Conservation (phyloP, 92 coral and sea anemone genomes). For the Plumapathes pennacea region DNA sequence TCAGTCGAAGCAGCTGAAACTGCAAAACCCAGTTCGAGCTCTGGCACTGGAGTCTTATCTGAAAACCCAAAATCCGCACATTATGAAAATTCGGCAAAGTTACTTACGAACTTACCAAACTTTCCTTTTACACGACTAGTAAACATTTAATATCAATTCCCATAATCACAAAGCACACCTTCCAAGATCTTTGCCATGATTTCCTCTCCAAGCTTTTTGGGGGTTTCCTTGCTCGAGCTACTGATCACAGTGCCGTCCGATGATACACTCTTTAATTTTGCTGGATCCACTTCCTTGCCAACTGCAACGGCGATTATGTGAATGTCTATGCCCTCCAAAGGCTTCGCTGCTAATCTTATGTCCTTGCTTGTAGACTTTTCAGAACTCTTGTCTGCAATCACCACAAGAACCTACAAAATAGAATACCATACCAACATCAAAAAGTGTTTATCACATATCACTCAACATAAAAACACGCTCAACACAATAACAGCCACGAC, state of each 20-base stretch:
- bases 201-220: constrained; percentile 51
- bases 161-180: constrained; percentile 35
- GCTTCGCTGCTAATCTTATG: constrained; percentile 50
- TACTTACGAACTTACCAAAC: too few relatives aligned
- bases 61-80: background rate
- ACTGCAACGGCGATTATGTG: constrained; percentile 65
- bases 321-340: constrained; percentile 46
- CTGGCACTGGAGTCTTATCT: constrained; percentile 53
- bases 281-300: constrained; percentile 63
- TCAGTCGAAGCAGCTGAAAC: constrained; percentile 64
- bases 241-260: too few relatives aligned
- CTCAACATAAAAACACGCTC: too few relatives aligned
- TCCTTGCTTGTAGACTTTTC: too few relatives aligned
- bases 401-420: too few relatives aligned
- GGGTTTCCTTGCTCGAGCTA: constrained; percentile 47
- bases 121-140: too few relatives aligned
- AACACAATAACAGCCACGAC: too few relatives aligned
- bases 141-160: background rate
- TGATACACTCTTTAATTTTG: constrained; percentile 47
- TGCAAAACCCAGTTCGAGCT: constrained; percentile 77
- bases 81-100: too few relatives aligned
- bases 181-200: constrained; percentile 66
- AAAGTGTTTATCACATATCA: too few relatives aligned
- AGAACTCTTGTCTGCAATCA: too few relatives aligned
- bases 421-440: too few relatives aligned